Base-by-base conservation (phyloP, 2,888 invertebrate species). In the Stegana nigrithorax region DNA sequence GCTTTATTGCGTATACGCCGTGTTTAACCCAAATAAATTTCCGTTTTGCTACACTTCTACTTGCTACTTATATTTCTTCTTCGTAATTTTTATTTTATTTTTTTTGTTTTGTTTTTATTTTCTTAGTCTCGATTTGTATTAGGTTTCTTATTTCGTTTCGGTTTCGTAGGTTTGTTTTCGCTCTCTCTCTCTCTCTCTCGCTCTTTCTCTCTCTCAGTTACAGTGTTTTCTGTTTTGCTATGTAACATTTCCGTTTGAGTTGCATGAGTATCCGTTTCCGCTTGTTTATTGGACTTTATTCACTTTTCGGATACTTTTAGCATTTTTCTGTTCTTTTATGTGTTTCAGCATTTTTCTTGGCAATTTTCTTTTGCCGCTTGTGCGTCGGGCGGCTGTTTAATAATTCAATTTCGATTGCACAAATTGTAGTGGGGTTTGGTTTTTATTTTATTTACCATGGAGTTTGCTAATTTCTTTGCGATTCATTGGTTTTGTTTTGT, bases 181-280 rank as follows among this genome's bases (percentile, higher is more conserved):
- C n/a, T 8, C 17, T 14, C 19, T 27, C n/a, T n/a, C n/a, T n/a
- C n/a, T n/a, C n/a, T n/a, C n/a, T n/a, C n/a, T n/a, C n/a, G n/a
- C 10, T 14, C 44, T 32, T 19, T 10, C 7, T 53, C 17, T 29
- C 14, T 47, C n/a, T 36, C n/a, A 6, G 21, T 23, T 19, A 19
- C n/a, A 36, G 44, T 50, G 27, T 26, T 3, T 21, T 39, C 5
- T 23, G 19, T 4, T 39, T 47, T 51, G 55, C 53, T 65, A 65
- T 61, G 65, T 69, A 69, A 74, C 78, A 78, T 75, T 78, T 78
- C 74, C 75, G 73, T 59, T 66, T 68, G 50, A 67, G 69, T 64
- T 71, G 74, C 76, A 75, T 73, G 76, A 78, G 72, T 74, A 68
- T 75, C 78, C 78, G 73, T 68, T 75, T 78, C 78, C 74, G 75